phyloP scores from a whole-genome alignment of 1,140 invertebrate species.

The Drosophila sturtevanti region DNA sequence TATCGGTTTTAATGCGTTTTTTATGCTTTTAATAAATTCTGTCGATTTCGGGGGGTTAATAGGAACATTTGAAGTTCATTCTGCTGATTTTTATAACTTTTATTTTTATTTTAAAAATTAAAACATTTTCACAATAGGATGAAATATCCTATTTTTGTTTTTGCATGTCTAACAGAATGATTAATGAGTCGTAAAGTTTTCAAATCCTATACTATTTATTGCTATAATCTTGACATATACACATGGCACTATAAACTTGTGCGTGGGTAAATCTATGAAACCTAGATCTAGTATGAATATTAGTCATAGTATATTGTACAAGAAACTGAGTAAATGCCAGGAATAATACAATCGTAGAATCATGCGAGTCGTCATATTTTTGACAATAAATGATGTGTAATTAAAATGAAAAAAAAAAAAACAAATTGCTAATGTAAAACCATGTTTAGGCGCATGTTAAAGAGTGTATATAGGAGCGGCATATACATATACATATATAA shows the following conservation, averaged over 20 bases:
- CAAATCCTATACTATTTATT: background rate
- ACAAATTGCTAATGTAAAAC: slow-evolving; percentile 38
- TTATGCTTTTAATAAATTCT: no score
- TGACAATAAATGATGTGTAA: slow-evolving; percentile 72
- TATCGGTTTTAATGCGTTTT: no score
- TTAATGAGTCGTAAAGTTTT: background rate
- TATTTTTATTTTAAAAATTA: no score
- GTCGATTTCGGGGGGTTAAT: no score
- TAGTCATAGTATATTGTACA: slow-evolving; percentile 33
- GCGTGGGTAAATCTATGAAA: slow-evolving; percentile 37
- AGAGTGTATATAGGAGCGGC: slow-evolving; percentile 32
- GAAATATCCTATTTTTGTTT: no score
- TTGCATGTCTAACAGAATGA: no score
- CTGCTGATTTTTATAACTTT: no score
- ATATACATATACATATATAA: slow-evolving; percentile 44
- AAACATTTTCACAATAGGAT: no score
- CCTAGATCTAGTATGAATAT: slow-evolving; percentile 10
- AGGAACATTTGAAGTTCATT: no score
- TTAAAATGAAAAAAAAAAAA: slow-evolving; percentile 17
- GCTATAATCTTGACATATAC: slow-evolving; percentile 14
- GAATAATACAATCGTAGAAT: slow-evolving; percentile 56
- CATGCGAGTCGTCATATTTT: slow-evolving; percentile 71
- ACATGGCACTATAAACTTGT: slow-evolving; percentile 10
- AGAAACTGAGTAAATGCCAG: slow-evolving; percentile 40
- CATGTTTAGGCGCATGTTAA: slow-evolving; percentile 7